Conservation (phyloP, 2,113 vertebrate genomes). For the Gymnogyps californianus region DNA sequence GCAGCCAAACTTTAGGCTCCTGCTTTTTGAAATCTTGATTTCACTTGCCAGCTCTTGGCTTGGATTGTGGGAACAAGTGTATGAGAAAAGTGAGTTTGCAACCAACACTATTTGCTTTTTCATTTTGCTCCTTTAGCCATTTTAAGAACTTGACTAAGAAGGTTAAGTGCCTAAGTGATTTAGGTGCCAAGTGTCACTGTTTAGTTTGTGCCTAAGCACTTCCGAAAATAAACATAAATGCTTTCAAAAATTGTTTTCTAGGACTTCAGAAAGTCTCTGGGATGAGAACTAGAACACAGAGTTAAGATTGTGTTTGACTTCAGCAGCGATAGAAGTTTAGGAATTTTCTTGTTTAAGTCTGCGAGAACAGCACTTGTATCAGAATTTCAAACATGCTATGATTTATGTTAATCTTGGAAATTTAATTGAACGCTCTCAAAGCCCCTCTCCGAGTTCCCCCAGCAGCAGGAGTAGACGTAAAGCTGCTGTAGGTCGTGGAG, state of each 20-base stretch:
- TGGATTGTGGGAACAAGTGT: neutral
- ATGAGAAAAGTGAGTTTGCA: neutral
- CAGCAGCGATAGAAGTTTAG: neutral
- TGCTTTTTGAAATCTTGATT: neutral
- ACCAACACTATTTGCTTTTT: neutral
- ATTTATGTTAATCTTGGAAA: neutral
- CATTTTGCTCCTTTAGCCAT: neutral
- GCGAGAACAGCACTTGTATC: neutral
- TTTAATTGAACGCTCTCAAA: neutral
- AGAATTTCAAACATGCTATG: accelerated
- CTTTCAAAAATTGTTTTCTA: neutral
- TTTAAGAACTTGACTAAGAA: neutral
- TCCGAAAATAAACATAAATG: neutral
- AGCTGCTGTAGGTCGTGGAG: neutral
- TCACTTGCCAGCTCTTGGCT: neutral
- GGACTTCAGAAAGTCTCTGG: neutral
- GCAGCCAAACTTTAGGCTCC: neutral
- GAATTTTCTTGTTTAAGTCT: neutral
- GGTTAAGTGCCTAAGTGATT: neutral
- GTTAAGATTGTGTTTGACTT: neutral
- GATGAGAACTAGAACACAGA: neutral
- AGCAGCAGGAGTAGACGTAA: neutral
- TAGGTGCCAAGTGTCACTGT: neutral
- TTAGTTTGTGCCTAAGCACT: neutral
- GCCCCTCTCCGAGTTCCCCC: neutral